phyloP scores from a whole-genome alignment of 2,113 vertebrate species.

The Lipophrys pholis region DNA sequence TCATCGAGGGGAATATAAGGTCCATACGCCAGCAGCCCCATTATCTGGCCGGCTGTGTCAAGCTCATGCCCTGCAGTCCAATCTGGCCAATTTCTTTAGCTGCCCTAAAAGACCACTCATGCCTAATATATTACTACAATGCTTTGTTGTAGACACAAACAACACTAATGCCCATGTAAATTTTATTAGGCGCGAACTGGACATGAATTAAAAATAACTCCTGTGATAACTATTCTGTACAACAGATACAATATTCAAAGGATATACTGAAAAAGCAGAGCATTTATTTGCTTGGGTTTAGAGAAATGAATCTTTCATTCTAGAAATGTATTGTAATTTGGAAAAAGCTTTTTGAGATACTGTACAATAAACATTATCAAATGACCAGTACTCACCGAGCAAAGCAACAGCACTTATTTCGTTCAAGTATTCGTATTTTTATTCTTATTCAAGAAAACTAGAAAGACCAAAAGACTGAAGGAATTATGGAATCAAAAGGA shows the following conservation, averaged over 20 bases:
- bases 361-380: not conserved
- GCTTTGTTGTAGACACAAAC: conserved; percentile 23
- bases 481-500: not conserved
- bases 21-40: conserved; percentile 37
- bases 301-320: conserved; percentile 1
- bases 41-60: conserved; percentile 43
- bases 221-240: conserved; percentile 8
- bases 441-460: not conserved
- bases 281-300: not conserved
- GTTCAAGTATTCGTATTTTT: no score
- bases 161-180: conserved; percentile 12
- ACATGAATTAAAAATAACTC: conserved; percentile 27
- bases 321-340: not conserved
- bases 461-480: not conserved
- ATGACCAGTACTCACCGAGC: conserved; percentile 4
- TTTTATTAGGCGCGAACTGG: conserved; percentile 43
- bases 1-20: conserved; percentile 45
- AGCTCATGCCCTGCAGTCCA: conserved; percentile 6
- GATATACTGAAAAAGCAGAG: conserved; percentile 3
- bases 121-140: conserved; percentile 16
- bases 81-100: conserved; percentile 28
- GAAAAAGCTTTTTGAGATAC: not conserved
- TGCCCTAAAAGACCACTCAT: conserved; percentile 36
- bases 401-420: not conserved
- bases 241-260: conserved; percentile 11